Conservation (phyloP, 2,113 vertebrate species). For the Pluvianellus socialis region DNA sequence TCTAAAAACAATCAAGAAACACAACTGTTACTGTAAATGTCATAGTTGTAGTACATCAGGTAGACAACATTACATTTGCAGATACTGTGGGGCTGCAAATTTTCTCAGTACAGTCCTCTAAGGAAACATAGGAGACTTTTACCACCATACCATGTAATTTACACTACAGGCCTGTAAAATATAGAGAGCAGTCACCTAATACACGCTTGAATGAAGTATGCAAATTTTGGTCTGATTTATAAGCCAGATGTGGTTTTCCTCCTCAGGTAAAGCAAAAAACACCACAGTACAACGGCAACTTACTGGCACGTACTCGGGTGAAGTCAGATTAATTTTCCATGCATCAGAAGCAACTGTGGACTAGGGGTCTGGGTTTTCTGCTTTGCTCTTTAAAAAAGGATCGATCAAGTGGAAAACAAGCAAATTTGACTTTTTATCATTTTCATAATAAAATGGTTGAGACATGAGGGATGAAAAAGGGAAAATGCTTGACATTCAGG, state of each 20-base stretch:
- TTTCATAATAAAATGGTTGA: background rate
- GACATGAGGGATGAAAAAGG: background rate
- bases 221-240: background rate
- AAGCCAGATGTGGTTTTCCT: background rate
- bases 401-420: background rate
- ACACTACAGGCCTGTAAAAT: background rate
- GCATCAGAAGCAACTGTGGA: background rate
- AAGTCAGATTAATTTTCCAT: background rate
- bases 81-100: background rate
- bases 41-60: background rate
- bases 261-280: background rate
- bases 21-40: background rate
- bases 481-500: background rate
- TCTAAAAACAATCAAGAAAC: slow-evolving; percentile 80
- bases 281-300: background rate
- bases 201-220: background rate
- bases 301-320: background rate
- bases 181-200: background rate
- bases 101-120: background rate
- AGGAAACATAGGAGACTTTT: background rate
- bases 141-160: background rate
- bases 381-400: background rate
- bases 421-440: background rate
- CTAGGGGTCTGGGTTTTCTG: background rate
- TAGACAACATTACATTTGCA: background rate